Conservation (phyloP, 2,113 vertebrate genomes). For the Leptosomus discolor region DNA sequence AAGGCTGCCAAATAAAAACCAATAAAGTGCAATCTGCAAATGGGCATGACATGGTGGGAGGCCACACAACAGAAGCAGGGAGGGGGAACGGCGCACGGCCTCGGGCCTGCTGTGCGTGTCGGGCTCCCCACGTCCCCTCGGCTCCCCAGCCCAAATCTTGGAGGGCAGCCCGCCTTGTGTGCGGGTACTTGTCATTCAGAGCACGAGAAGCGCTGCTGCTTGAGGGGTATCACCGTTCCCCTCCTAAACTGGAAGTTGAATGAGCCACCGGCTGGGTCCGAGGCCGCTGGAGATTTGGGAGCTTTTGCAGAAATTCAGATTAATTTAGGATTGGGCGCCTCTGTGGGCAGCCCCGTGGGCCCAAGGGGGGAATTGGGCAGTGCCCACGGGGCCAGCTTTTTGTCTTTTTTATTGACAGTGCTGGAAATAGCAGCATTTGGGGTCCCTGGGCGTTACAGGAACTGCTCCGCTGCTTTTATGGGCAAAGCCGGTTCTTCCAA, state of each 20-base stretch:
- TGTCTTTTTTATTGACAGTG: not conserved
- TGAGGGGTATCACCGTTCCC: not conserved
- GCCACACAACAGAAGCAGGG: not conserved
- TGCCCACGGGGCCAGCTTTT: fast-evolving
- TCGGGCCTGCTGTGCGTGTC: not conserved
- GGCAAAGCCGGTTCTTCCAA: not conserved
- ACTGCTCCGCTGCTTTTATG: not conserved
- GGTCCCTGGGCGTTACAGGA: not conserved
- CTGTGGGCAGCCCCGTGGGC: not conserved
- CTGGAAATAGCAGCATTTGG: not conserved
- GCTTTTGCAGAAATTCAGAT: not conserved
- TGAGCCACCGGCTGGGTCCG: not conserved
- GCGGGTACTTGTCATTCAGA: not conserved
- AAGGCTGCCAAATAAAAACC: slow-evolving; percentile 61
- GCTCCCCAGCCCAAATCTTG: not conserved
- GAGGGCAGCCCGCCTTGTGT: not conserved
- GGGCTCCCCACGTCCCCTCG: not conserved
- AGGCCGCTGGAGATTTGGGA: not conserved
- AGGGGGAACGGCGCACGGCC: not conserved
- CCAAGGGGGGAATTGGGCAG: not conserved
- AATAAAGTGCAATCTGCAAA: slow-evolving; percentile 58
- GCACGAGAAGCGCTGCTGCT: not conserved
- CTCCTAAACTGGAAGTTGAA: not conserved
- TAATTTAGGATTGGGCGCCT: not conserved
- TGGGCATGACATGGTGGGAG: slow-evolving; percentile 46